These are phyloP conservation scores for Bubalus kerabau DNA, from an alignment of 2,113 vertebrate genomes.

Conservation along the genomic window DNA sequence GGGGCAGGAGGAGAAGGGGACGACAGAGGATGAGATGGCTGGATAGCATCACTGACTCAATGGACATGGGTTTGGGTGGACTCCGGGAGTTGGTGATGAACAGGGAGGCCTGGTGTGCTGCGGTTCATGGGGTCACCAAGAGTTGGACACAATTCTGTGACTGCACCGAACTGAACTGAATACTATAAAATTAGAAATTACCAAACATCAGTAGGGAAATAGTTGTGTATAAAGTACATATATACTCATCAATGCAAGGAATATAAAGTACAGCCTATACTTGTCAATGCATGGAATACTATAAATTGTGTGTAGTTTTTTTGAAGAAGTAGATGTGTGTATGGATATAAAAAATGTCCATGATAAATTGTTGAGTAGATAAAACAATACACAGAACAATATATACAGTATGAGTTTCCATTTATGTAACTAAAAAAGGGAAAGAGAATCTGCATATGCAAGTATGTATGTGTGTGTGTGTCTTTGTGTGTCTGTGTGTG, in stretches of 20 bases:
- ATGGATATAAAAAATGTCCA: neutral
- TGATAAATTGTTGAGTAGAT: neutral
- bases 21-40: too few relatives aligned
- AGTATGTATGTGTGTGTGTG: rapidly evolving
- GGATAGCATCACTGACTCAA: too few relatives aligned
- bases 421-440: neutral
- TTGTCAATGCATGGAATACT: neutral
- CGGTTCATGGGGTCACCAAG: too few relatives aligned
- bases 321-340: neutral
- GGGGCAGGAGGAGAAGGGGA: too few relatives aligned
- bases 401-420: neutral
- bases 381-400: neutral
- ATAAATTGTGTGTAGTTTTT: neutral
- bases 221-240: neutral
- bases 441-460: neutral
- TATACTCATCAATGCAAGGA: neutral
- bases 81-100: too few relatives aligned
- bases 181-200: neutral
- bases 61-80: too few relatives aligned
- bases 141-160: too few relatives aligned
- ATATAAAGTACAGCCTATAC: neutral
- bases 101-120: too few relatives aligned
- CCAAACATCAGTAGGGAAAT: neutral
- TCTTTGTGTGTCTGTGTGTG: too few relatives aligned
- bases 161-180: too few relatives aligned